Base-by-base conservation (phyloP, 1,140 invertebrate species). In the Drosophila funebris region DNA sequence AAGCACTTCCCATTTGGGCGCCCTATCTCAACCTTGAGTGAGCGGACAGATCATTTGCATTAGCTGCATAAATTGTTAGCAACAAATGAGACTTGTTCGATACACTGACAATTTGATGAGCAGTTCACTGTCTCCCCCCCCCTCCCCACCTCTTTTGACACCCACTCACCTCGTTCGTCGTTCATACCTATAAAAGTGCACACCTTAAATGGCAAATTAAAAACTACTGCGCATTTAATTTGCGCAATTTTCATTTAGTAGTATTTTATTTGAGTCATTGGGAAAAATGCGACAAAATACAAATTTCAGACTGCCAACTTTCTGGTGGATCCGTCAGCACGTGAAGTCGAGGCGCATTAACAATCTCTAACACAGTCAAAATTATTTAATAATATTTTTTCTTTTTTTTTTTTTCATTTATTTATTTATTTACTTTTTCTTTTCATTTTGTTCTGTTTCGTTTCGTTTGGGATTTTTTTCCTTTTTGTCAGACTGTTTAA, bases 121-220 rank as follows among this genome's bases (percentile, higher is more conserved):
- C 29, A 18, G 54, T 14, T 2, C 33, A 1, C 33, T 4, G 9
- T 2, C 7, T 14, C n/a, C 22, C 7, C 1, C 33, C 18, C 37
- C 16, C 27, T 1, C 37, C 24, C 14, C 4, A 7, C 13, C 1
- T 11, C n/a, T n/a, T n/a, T n/a, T n/a, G n/a, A n/a, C n/a, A n/a
- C 29, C 7, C 29, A 3, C 39, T 31, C 11, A 2, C 37, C 4
- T 29, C 41, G 3, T n/a, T 8, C 43, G 14, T 9, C 7, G n/a
- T 18, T 7, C 37, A 16, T 16, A 44, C 18, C 43, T n/a, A 9
- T 20, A 22, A 46, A 46, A n/a, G 24, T 50, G 64, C 56, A 58
- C 67, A 60, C 81, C 81, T 71, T 81, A 85, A 85, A 85, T 74
- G 82, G 81, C 61, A 77, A 81, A 85, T 84, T 73, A 84, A 76